A percentile compares a stretch with the other conserved stretches of the same genome.
Conservation (phyloP, 2,888 invertebrate species). For the Patella ulyssiponensis region DNA sequence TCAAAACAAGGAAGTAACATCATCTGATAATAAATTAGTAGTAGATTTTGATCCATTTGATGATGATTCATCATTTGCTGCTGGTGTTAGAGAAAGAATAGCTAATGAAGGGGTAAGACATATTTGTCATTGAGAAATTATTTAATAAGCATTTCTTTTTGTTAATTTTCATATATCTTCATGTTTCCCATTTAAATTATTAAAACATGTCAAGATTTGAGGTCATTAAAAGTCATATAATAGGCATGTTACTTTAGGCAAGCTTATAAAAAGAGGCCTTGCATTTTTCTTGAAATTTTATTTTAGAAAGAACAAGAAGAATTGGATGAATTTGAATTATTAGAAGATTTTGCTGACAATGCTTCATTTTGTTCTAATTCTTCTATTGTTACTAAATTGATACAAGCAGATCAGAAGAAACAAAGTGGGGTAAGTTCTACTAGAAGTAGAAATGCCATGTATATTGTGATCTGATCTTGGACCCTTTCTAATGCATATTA, state of each 20-base stretch:
- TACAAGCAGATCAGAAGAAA: slow-evolving; percentile 39
- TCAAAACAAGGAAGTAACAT: background rate
- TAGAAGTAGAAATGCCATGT: no score
- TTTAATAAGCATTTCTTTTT: no score
- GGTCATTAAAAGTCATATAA: no score
- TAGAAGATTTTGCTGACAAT: slow-evolving; percentile 71
- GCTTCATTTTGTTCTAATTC: slow-evolving; percentile 70
- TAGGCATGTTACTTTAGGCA: no score
- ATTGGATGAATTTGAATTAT: slow-evolving; percentile 69
- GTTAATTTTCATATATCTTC: no score
- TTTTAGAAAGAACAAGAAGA: slow-evolving; percentile 62
- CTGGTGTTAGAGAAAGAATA: slow-evolving; percentile 46
- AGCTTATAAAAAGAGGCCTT: no score
- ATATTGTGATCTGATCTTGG: no score
- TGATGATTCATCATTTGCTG: slow-evolving; percentile 59
- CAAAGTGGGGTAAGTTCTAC: slow-evolving; percentile 14
- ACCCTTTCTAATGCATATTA: no score
- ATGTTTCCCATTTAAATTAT: background rate
- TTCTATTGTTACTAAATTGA: slow-evolving; percentile 52
- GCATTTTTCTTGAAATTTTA: background rate
- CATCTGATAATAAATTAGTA: background rate
- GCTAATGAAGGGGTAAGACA: slow-evolving; percentile 50
- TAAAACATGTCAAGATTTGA: background rate
- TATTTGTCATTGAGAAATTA: no score
- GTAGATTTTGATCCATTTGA: slow-evolving; percentile 40